Evolutionary conservation across 1,140 invertebrate species (phyloP).

Genomic region (Apocrypta bakeri): DNA sequence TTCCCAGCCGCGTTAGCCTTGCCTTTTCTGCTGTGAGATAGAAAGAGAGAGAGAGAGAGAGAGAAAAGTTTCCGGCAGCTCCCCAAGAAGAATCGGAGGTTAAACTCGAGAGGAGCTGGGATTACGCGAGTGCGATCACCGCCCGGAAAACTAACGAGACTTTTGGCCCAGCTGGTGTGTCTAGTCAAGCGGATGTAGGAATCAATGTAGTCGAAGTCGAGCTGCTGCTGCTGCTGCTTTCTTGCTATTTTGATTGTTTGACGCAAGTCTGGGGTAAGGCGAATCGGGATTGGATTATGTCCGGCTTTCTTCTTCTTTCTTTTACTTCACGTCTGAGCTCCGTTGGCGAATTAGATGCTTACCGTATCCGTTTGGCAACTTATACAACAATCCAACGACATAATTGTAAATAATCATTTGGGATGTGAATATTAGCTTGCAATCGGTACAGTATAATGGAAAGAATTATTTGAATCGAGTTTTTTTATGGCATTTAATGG

Average conservation of each 20-base stretch:
- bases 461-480: too few relatives aligned
- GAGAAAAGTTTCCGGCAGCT: slow-evolving; percentile 13
- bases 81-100: slow-evolving; percentile 33
- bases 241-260: not conserved
- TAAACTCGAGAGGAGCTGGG: slow-evolving; percentile 26
- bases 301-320: not conserved
- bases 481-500: too few relatives aligned
- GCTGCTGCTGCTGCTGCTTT: too few relatives aligned
- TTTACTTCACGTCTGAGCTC: not conserved
- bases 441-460: too few relatives aligned
- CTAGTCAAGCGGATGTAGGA: not conserved
- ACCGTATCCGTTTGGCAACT: too few relatives aligned
- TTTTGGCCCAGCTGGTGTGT: slow-evolving; percentile 7
- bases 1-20: slow-evolving; percentile 18
- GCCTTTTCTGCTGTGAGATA: too few relatives aligned
- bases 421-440: too few relatives aligned
- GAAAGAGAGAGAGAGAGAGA: too few relatives aligned
- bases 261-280: not conserved
- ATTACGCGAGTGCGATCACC: slow-evolving; percentile 27
- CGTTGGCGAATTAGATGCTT: not conserved
- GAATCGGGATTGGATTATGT: not conserved
- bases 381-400: too few relatives aligned
- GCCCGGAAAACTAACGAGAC: slow-evolving; percentile 36
- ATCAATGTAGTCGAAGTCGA: slow-evolving; percentile 16
- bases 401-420: too few relatives aligned